Conservation (phyloP, 2,888 invertebrate species). For the Melinaea marsaeus region DNA sequence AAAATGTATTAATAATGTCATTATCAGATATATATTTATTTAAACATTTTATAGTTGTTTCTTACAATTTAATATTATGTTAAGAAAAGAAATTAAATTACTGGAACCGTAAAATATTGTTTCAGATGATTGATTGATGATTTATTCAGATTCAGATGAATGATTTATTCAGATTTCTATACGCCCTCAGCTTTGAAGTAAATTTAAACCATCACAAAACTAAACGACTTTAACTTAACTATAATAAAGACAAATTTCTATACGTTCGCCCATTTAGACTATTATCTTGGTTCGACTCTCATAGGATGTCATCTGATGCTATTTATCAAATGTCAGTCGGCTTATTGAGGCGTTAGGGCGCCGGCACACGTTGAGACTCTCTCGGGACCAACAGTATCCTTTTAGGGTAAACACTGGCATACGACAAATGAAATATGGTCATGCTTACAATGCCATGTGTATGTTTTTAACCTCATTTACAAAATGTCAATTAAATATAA, state of each 20-base stretch:
- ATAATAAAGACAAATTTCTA: conserved; percentile 35
- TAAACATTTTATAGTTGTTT: background rate
- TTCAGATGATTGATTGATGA: too few species aligned
- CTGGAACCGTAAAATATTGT: background rate
- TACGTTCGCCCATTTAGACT: conserved; percentile 51
- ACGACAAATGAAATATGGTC: background rate
- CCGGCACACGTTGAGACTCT: conserved; percentile 16
- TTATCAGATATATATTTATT: background rate
- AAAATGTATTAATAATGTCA: background rate
- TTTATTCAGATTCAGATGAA: too few species aligned
- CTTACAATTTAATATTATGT: background rate
- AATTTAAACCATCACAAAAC: background rate
- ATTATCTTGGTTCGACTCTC: conserved; percentile 49
- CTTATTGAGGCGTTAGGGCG: conserved; percentile 36
- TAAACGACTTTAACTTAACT: background rate
- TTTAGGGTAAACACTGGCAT: conserved; percentile 3
- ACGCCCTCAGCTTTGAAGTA: background rate
- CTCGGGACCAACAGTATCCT: conserved; percentile 15
- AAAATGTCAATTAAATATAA: background rate
- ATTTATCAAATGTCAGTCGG: conserved; percentile 63
- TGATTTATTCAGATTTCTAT: background rate
- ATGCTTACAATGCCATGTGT: background rate
- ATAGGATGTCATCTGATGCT: conserved; percentile 58
- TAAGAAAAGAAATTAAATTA: background rate
- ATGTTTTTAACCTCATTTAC: background rate